phyloP scores from a whole-genome alignment of 2,888 invertebrate genomes.

The Neuroscelio doddi region DNA sequence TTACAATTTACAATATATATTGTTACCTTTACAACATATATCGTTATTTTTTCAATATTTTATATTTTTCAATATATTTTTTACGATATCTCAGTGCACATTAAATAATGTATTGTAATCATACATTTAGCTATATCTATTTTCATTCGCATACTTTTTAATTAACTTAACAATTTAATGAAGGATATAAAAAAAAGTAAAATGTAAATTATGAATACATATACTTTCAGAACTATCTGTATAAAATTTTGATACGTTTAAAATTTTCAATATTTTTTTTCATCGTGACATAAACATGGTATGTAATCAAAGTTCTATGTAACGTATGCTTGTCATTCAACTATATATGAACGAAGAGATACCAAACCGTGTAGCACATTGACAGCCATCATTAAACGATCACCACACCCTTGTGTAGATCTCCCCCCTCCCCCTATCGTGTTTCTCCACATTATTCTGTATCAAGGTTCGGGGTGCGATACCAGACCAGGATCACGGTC shows the following conservation, averaged over 20 bases:
- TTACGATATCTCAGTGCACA: too few species aligned
- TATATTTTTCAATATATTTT: too few species aligned
- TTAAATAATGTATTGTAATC: too few species aligned
- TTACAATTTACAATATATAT: slow-evolving; percentile 52
- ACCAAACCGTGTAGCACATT: slow-evolving; percentile 47
- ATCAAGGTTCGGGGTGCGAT: slow-evolving; percentile 34
- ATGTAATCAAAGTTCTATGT: slow-evolving; percentile 56
- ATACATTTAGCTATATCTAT: too few species aligned
- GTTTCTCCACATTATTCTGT: slow-evolving; percentile 39
- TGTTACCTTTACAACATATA: too few species aligned
- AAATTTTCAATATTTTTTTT: slow-evolving; percentile 13
- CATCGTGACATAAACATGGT: slow-evolving; percentile 45
- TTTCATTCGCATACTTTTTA: too few species aligned
- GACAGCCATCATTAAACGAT: slow-evolving; percentile 60
- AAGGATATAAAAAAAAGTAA: too few species aligned
- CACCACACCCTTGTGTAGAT: slow-evolving; percentile 49
- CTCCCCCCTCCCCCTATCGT: slow-evolving; percentile 28
- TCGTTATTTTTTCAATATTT: too few species aligned
- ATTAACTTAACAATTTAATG: too few species aligned
- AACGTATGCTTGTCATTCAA: slow-evolving; percentile 31
- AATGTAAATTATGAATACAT: neutral
- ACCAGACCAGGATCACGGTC: slow-evolving; percentile 23
- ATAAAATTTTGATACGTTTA: too few species aligned
- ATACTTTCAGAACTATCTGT: neutral
- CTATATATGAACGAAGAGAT: slow-evolving; percentile 19